phyloP scores from a whole-genome alignment of 2,797 vertebrate genomes.

The Etheostoma perlongum region DNA sequence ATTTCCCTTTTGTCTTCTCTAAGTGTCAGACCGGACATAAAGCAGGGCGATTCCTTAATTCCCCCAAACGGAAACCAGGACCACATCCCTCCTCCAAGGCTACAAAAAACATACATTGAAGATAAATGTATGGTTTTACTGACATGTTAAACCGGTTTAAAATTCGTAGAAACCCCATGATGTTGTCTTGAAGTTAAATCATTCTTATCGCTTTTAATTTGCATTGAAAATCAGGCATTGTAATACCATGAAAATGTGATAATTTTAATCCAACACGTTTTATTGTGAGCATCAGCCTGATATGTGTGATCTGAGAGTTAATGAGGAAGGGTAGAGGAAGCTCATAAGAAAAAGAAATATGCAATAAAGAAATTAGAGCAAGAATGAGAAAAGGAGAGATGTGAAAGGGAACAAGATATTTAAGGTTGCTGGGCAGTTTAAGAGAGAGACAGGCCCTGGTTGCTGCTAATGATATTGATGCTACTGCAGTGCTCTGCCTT shows the following conservation, averaged over 20 bases:
- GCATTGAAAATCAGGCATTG: background rate
- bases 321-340: slow-evolving; percentile 13
- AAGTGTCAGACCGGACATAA: slow-evolving; percentile 70
- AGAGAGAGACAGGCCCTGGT: slow-evolving; percentile 23
- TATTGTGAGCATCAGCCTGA: slow-evolving; percentile 20
- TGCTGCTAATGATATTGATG: slow-evolving; percentile 61
- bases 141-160: background rate
- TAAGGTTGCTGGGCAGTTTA: slow-evolving; percentile 39
- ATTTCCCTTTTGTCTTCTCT: slow-evolving; percentile 72
- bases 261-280: slow-evolving; percentile 25
- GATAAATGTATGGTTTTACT: slow-evolving; percentile 13
- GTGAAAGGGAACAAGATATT: slow-evolving; percentile 8
- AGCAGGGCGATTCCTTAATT: slow-evolving; percentile 61
- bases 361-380: slow-evolving; percentile 6
- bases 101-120: slow-evolving; percentile 11
- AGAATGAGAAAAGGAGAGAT: background rate
- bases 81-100: slow-evolving; percentile 24
- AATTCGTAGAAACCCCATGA: background rate
- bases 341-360: slow-evolving; percentile 14
- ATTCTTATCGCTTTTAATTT: slow-evolving; percentile 6
- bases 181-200: background rate
- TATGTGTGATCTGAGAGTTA: slow-evolving; percentile 31
- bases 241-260: slow-evolving; percentile 34
- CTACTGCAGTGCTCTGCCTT: slow-evolving; percentile 50
- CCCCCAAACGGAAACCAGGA: slow-evolving; percentile 54